phyloP scores from a whole-genome alignment of 92 coral and sea anemone species.

The Epizoanthus ramosus region DNA sequence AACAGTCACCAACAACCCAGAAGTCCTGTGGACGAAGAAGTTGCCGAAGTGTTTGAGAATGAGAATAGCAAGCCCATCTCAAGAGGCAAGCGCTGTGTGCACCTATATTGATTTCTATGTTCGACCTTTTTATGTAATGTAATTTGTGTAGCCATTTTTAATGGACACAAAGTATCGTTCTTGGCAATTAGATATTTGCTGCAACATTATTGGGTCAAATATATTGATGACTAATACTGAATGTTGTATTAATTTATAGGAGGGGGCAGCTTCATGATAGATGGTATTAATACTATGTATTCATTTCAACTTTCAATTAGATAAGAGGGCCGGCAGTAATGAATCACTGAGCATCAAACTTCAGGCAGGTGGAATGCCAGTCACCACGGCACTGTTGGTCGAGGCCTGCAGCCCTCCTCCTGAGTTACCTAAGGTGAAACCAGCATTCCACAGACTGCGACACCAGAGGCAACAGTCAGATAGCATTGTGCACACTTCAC shows the following conservation, averaged over 20 bases:
- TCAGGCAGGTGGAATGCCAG: constrained; percentile 94
- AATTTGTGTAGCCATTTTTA: too few relatives aligned
- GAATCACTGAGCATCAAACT: constrained; percentile 86
- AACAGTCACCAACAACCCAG: neutral
- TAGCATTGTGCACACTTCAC: constrained; percentile 63
- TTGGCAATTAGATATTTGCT: too few relatives aligned
- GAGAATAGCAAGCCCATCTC: constrained; percentile 1
- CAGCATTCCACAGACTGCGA: constrained; percentile 20
- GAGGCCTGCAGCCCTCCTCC: constrained; percentile 91
- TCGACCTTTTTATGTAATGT: too few relatives aligned
- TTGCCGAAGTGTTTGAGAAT: constrained; percentile 31
- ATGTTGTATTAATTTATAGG: too few relatives aligned
- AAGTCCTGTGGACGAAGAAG: constrained; percentile 22
- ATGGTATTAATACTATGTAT: too few relatives aligned
- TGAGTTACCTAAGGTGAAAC: constrained; percentile 17
- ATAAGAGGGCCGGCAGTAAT: constrained; percentile 50
- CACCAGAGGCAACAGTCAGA: constrained; percentile 87
- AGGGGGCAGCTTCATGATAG: too few relatives aligned
- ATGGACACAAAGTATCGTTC: too few relatives aligned
- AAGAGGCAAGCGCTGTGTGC: neutral
- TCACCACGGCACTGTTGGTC: constrained; percentile 85
- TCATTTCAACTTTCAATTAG: constrained; percentile 37
- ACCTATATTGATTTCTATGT: too few relatives aligned
- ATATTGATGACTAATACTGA: too few relatives aligned
- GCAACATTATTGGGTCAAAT: too few relatives aligned